A percentile compares a stretch with the other conserved stretches of the same genome.
phyloP scores from a whole-genome alignment of 2,797 vertebrate species.

The Sarcophilus harrisii region DNA sequence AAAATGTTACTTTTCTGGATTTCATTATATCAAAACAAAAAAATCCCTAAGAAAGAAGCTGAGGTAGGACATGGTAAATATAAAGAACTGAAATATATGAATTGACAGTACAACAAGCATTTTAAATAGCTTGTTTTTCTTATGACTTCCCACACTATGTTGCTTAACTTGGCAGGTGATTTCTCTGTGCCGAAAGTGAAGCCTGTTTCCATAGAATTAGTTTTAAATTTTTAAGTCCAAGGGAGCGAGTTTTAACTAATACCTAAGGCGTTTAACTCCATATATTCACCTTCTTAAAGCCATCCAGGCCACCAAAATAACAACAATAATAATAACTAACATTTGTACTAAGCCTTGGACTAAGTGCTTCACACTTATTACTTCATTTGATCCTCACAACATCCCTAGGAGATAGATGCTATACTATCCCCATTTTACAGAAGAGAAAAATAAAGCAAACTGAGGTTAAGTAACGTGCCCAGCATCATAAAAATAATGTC shows the following conservation, averaged over 20 bases:
- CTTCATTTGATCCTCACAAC: neutral
- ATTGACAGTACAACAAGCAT: neutral
- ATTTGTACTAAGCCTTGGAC: neutral
- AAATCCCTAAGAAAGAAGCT: slow-evolving; percentile 3
- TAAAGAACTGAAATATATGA: neutral
- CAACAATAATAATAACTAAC: neutral
- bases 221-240: slow-evolving; percentile 45
- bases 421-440: neutral
- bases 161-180: slow-evolving; percentile 13
- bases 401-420: neutral
- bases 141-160: neutral
- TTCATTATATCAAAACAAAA: neutral
- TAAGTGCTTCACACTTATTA: neutral
- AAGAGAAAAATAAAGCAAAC: neutral
- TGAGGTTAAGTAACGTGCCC: neutral
- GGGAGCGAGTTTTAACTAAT: slow-evolving; percentile 19
- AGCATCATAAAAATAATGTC: neutral
- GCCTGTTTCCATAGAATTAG: neutral
- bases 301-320: neutral
- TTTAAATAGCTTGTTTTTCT: neutral
- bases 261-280: neutral
- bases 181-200: slow-evolving; percentile 18
- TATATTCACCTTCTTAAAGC: neutral
- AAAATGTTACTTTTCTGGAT: neutral
- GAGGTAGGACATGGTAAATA: neutral